Evolutionary conservation across 2,797 vertebrate genomes (phyloP).

Genomic region (Muraenolepis orangiensis): DNA sequence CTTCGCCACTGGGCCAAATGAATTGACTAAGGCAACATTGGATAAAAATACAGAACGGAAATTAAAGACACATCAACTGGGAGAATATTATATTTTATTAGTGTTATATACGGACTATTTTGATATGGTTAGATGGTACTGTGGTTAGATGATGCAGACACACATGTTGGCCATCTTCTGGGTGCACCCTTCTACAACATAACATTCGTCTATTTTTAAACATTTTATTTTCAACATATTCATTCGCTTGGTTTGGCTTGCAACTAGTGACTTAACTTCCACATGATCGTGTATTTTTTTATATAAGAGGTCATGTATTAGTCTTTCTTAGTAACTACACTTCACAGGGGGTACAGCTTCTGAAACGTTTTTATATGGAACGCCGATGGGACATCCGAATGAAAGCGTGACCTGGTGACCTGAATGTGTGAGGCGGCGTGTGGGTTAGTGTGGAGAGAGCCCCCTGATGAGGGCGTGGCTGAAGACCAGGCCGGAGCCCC

Average conservation of each 20-base stretch:
- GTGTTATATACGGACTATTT: not conserved
- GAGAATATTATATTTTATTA: not conserved
- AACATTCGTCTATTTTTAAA: no score
- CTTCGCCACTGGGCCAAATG: no score
- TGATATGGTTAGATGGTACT: not conserved
- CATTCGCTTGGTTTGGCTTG: not conserved
- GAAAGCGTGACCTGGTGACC: slow-evolving; percentile 1
- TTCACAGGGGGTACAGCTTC: not conserved
- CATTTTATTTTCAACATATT: not conserved
- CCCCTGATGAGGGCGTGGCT: slow-evolving; percentile 44
- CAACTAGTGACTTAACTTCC: no score
- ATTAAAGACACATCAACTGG: not conserved
- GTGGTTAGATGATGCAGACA: not conserved
- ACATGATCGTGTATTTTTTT: not conserved
- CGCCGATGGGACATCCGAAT: not conserved
- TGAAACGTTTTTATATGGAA: not conserved
- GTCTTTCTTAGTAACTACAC: not conserved
- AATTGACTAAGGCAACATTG: not conserved
- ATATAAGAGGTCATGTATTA: not conserved
- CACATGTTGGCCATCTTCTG: no score
- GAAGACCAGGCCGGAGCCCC: slow-evolving; percentile 54
- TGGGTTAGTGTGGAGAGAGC: slow-evolving; percentile 21
- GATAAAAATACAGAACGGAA: not conserved
- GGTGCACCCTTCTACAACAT: no score
- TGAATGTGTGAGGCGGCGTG: not conserved